A percentile compares a stretch with the other conserved stretches of the same genome.
These are phyloP conservation scores for Pediacus dermestoides DNA, from an alignment of 2,888 invertebrate species.

Conservation along the genomic window DNA sequence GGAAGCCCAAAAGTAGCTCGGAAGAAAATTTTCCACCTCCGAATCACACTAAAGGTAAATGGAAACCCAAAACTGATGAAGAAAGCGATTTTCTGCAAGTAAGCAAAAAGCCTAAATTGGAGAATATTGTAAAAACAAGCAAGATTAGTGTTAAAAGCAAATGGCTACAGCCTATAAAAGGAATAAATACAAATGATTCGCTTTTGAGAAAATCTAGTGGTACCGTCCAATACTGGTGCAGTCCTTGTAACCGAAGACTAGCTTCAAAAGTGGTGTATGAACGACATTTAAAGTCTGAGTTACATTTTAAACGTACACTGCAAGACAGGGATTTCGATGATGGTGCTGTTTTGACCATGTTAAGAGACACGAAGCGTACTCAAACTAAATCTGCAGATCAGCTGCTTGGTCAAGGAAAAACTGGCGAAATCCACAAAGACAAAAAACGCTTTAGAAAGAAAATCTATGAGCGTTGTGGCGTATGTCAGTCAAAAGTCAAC, in stretches of 20 bases:
- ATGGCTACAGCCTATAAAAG: conserved; percentile 1
- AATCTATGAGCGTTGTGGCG: conserved; percentile 63
- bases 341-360: conserved; percentile 26
- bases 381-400: conserved; percentile 29
- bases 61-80: conserved; percentile 6
- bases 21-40: not conserved
- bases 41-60: conserved; percentile 6
- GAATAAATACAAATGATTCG: conserved; percentile 30
- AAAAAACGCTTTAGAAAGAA: conserved; percentile 54
- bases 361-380: conserved; percentile 25
- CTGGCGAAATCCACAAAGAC: conserved; percentile 33
- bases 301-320: conserved; percentile 65
- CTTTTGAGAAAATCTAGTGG: conserved; percentile 46
- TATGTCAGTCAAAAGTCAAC: conserved; percentile 68
- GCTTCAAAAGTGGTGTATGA: conserved; percentile 73
- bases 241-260: conserved; percentile 72
- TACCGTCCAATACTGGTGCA: conserved; percentile 71
- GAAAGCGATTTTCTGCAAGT: not conserved
- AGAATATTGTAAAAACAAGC: conserved; percentile 1
- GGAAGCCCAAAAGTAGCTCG: conserved; percentile 53
- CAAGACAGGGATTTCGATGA: conserved; percentile 67
- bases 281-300: conserved; percentile 69
- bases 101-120: not conserved
- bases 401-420: conserved; percentile 21
- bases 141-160: conserved; percentile 35